These are phyloP conservation scores for Oryzias sinensis DNA, from an alignment of 2,797 vertebrate genomes.

Conservation along the genomic window DNA sequence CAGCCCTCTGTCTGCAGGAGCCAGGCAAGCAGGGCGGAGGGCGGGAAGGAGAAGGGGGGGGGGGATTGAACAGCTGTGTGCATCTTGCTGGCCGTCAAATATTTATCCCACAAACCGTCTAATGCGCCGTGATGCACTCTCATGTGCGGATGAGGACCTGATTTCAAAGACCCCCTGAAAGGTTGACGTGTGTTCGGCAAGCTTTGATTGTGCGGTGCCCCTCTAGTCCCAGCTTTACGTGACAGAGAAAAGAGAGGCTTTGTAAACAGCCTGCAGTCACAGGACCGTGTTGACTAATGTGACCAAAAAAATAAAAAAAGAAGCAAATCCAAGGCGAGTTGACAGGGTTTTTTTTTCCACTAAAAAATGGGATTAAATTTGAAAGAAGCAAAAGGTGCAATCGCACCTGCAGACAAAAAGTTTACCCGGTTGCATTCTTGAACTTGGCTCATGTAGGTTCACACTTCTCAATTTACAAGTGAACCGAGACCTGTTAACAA, in stretches of 20 bases:
- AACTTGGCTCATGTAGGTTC: constrained; percentile 18
- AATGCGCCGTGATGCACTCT: constrained; percentile 70
- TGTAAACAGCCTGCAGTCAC: constrained; percentile 63
- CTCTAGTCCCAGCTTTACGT: constrained; percentile 44
- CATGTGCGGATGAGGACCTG: constrained; percentile 51
- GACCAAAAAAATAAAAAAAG: constrained; percentile 39
- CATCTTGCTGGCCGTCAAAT: constrained; percentile 90
- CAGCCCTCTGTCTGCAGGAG: constrained; percentile 83
- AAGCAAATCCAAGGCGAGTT: constrained; percentile 17
- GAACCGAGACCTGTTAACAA: constrained; percentile 29
- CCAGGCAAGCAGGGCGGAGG: constrained; percentile 61
- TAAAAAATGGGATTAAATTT: constrained; percentile 49
- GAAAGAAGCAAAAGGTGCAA: constrained; percentile 26
- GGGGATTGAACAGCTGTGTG: constrained; percentile 84
- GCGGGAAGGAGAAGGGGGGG: constrained; percentile 29
- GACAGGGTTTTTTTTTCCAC: constrained; percentile 39
- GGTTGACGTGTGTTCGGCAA: constrained; percentile 50
- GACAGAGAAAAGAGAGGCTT: constrained; percentile 41
- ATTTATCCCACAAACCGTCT: constrained; percentile 83
- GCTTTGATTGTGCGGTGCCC: constrained; percentile 64
- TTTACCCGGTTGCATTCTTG: constrained; percentile 32
- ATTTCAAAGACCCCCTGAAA: constrained; percentile 71
- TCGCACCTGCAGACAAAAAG: constrained; percentile 57
- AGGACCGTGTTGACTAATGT: constrained; percentile 59
- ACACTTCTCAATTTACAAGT: constrained; percentile 24